A percentile compares a stretch with the other conserved stretches of the same genome.
phyloP scores from a whole-genome alignment of 2,797 vertebrate genomes.

The Gallinago stenura region DNA sequence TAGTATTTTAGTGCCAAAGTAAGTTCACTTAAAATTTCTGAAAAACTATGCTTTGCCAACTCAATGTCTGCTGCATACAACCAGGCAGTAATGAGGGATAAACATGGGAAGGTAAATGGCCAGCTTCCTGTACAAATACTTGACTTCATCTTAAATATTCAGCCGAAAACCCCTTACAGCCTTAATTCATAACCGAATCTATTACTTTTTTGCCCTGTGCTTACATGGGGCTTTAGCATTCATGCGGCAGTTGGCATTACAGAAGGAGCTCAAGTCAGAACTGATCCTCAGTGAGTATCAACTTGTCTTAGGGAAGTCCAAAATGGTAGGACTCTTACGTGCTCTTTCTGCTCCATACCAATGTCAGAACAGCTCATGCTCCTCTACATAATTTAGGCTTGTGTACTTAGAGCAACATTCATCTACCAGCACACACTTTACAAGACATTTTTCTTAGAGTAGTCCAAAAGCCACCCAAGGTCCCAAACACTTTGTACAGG shows the following conservation, averaged over 20 bases:
- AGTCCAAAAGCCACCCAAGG: neutral
- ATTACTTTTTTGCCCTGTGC: neutral
- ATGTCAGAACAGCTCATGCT: neutral
- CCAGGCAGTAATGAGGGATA: conserved; percentile 22
- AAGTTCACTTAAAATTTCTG: conserved; percentile 63
- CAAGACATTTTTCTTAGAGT: neutral
- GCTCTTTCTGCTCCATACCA: neutral
- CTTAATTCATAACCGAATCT: neutral
- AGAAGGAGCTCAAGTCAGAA: neutral
- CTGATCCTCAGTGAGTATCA: neutral
- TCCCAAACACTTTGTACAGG: fast-evolving
- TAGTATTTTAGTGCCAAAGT: conserved; percentile 52
- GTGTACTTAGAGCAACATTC: neutral
- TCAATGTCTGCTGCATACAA: conserved; percentile 37
- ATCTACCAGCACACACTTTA: neutral
- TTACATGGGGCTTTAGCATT: neutral
- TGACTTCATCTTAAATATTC: conserved; percentile 61
- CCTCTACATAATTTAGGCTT: neutral
- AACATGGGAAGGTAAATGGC: conserved; percentile 51
- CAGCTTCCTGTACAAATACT: conserved; percentile 64
- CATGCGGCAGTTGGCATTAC: neutral
- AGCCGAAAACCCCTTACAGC: neutral
- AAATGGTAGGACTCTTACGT: neutral
- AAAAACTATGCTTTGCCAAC: conserved; percentile 54
- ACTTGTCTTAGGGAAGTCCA: neutral